Base-by-base conservation (phyloP, 2,888 invertebrate species). In the Plemyria rubiginata region DNA sequence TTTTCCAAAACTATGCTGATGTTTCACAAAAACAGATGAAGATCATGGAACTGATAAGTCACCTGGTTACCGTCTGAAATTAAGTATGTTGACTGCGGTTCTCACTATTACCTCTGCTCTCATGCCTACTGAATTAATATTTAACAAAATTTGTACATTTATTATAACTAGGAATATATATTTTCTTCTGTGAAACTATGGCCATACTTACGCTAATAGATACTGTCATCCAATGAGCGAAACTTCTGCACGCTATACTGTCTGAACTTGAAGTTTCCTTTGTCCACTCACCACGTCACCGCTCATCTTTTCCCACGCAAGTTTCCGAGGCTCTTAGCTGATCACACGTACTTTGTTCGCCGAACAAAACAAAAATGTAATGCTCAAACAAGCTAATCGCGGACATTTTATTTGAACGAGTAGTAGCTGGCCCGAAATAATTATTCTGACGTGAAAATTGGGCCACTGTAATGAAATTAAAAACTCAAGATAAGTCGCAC, bases 221-320 rank as follows among this genome's bases (percentile, higher is more conserved):
- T 6, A n/a, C 12, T 32, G 9, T 12, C 45, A 45, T 28, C 16
- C 7, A 7, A 53, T 22, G 32, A 12, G 12, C 22, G 50, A 15
- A 60, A 60, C 54, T 60, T 49, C 49, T 45, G 15, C 38, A 4
- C n/a, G 7, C 4, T 28, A 43, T 55, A 29, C 15, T 45, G 16
- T 45, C 16, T 45, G 45, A 45, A 46, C 41, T 45, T 22, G 5
- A 57, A 62, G 40, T 56, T 62, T 54, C 28, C 16, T 3, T 29
- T 53, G 46, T 29, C 46, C 40, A 38, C 38, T 62, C 15, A 43
- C 36, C 13, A 41, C 15, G 48, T 62, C 15, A 43, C 36, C 13
- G 36, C 15, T 36, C 28, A 41, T 32, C 13, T 49, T 46, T 51
- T 53, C 41, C 12, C 56, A 32, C 22, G 48, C 22, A 53, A 62